phyloP scores from a whole-genome alignment of 2,113 vertebrate genomes.

The Ictalurus furcatus region DNA sequence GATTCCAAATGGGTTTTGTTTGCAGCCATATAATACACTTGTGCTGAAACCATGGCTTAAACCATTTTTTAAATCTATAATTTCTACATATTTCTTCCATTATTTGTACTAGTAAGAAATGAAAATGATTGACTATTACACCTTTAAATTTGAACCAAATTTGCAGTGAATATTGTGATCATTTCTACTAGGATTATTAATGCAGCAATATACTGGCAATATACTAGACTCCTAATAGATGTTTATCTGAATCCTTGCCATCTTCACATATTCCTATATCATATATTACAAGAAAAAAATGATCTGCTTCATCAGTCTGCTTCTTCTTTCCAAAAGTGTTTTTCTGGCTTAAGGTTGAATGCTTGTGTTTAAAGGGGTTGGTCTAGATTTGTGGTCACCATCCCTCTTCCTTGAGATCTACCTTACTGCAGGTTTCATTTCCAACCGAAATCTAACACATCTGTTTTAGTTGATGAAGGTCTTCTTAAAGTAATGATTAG shows the following conservation, averaged over 20 bases:
- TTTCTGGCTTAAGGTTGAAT: too few relatives aligned
- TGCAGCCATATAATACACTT: too few relatives aligned
- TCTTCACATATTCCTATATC: not conserved
- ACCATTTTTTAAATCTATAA: not conserved
- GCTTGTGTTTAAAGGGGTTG: not conserved
- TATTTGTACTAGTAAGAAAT: not conserved
- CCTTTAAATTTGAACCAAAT: not conserved
- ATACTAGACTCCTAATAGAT: not conserved
- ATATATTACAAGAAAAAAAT: too few relatives aligned
- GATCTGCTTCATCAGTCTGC: not conserved
- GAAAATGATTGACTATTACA: not conserved
- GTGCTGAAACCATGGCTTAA: not conserved
- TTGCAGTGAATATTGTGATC: not conserved
- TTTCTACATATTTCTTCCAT: not conserved
- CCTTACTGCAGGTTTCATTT: too few relatives aligned
- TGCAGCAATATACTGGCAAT: too few relatives aligned
- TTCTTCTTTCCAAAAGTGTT: too few relatives aligned
- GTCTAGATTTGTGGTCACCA: too few relatives aligned
- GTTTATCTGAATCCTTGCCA: not conserved
- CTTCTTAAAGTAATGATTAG: too few relatives aligned
- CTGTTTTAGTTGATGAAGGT: too few relatives aligned
- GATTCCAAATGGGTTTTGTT: too few relatives aligned
- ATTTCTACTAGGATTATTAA: not conserved
- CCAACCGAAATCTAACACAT: too few relatives aligned
- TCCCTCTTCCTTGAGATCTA: too few relatives aligned